Percentiles rank a stretch among this genome's conserved stretches.
Conservation (phyloP, 92 coral and sea anemone species). For the Chrysogorgia sp. region DNA sequence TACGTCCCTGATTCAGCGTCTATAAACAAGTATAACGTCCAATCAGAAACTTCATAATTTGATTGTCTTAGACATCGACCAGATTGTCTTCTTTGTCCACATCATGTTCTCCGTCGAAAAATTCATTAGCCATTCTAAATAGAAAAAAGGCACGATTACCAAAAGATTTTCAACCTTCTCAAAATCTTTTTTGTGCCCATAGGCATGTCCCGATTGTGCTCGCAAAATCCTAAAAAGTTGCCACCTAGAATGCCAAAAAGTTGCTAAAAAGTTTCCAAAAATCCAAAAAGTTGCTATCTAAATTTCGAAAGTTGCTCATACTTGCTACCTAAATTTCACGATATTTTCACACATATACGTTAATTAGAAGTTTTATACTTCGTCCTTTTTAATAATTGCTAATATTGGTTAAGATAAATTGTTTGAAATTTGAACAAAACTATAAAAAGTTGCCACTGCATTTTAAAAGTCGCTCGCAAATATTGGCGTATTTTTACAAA, state of each 20-base stretch:
- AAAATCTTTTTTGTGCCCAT: neutral
- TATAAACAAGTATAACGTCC: no score
- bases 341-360: neutral
- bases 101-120: slow-evolving; percentile 88
- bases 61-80: slow-evolving; percentile 80
- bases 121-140: slow-evolving; percentile 73
- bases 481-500: slow-evolving; percentile 30
- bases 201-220: slow-evolving; percentile 32
- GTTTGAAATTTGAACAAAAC: slow-evolving; percentile 21
- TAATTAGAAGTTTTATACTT: slow-evolving; percentile 16
- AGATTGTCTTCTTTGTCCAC: slow-evolving; percentile 77
- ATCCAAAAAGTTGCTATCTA: slow-evolving; percentile 23
- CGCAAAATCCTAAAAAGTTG: slow-evolving; percentile 25
- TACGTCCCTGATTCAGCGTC: no score
- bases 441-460: slow-evolving; percentile 39
- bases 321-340: slow-evolving; percentile 39
- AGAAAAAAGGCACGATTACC: neutral
- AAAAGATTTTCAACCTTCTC: neutral
- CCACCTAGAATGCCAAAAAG: slow-evolving; percentile 36
- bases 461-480: slow-evolving; percentile 40
- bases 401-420: no score
- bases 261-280: slow-evolving; percentile 42
- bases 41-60: no score
- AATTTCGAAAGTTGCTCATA: no score
- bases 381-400: slow-evolving; percentile 17